phyloP scores from a whole-genome alignment of 2,113 vertebrate genomes.

The Gymnocephalus cernua region DNA sequence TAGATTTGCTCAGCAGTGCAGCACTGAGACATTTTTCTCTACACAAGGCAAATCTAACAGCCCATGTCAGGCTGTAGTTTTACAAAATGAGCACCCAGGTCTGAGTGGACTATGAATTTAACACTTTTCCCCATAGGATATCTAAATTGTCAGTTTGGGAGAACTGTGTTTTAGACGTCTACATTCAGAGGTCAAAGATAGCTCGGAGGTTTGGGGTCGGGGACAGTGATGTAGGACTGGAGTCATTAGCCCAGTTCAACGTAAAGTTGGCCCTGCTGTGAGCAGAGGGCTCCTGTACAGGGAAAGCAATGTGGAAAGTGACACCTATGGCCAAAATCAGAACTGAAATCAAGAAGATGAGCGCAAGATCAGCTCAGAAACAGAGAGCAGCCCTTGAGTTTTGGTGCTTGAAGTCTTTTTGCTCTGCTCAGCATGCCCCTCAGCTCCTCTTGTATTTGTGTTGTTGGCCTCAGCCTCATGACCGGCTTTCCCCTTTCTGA shows the following conservation, averaged over 20 bases:
- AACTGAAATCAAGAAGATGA: conserved; percentile 47
- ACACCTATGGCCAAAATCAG: conserved; percentile 73
- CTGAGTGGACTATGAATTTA: background rate
- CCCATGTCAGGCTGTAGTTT: background rate
- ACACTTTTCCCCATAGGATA: background rate
- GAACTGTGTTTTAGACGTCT: too few relatives aligned
- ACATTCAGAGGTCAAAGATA: conserved; percentile 9
- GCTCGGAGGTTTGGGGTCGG: conserved; percentile 41
- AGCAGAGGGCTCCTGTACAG: conserved; percentile 53
- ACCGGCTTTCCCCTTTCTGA: conserved; percentile 31
- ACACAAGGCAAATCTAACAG: background rate
- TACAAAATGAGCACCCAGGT: conserved; percentile 2
- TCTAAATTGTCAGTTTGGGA: too few relatives aligned
- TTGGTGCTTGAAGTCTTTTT: conserved; percentile 29
- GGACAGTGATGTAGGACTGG: conserved; percentile 51
- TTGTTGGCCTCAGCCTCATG: conserved; percentile 4
- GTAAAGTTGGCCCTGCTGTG: conserved; percentile 68
- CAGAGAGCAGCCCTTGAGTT: conserved; percentile 60
- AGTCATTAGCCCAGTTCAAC: conserved; percentile 63
- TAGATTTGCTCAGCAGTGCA: conserved; percentile 30
- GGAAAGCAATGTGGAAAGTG: conserved; percentile 61
- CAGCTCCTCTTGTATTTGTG: background rate
- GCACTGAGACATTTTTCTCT: background rate
- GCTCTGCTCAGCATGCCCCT: conserved; percentile 36
- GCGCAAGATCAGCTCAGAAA: conserved; percentile 77